Evolutionary conservation across 2,797 vertebrate genomes (phyloP).

Genomic region (Paedocypris micromegethes): DNA sequence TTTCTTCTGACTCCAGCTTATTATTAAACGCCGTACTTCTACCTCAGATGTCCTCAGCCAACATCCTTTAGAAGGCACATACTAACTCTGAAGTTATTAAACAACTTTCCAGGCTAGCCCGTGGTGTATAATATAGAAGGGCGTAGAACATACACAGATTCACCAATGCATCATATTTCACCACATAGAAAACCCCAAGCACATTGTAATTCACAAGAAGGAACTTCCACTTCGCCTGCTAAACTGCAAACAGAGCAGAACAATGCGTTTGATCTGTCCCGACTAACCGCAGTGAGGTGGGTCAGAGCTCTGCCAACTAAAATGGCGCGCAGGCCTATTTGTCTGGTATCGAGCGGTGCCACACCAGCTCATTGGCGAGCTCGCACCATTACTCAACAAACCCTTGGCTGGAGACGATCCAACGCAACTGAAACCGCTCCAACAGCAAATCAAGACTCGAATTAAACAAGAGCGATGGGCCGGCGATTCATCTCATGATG

Average conservation of each 20-base stretch:
- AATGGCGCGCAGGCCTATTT: constrained; percentile 45
- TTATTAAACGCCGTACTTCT: too few relatives aligned
- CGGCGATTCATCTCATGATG: constrained; percentile 38
- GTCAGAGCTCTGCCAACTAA: constrained; percentile 49
- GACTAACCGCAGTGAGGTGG: constrained; percentile 36
- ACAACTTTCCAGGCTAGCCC: constrained; percentile 9
- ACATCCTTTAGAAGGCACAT: background rate
- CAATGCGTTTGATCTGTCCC: constrained; percentile 58
- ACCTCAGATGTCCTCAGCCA: background rate
- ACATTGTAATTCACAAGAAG: constrained; percentile 39
- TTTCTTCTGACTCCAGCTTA: too few relatives aligned
- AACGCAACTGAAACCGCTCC: constrained; percentile 37
- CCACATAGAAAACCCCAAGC: constrained; percentile 29
- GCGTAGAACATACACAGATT: constrained; percentile 12
- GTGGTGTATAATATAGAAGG: constrained; percentile 1
- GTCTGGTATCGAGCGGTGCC: constrained; percentile 26
- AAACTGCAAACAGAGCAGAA: constrained; percentile 56
- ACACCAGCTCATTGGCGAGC: constrained; percentile 45
- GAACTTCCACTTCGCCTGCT: constrained; percentile 46
- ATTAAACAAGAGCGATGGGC: constrained; percentile 45
- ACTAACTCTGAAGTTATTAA: constrained; percentile 30
- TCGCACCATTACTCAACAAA: constrained; percentile 43
- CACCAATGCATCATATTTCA: constrained; percentile 23
- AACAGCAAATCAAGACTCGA: constrained; percentile 50
- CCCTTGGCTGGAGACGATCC: constrained; percentile 36